phyloP scores from a whole-genome alignment of 92 coral and sea anemone genomes.

The Zoanthus sansibaricus region DNA sequence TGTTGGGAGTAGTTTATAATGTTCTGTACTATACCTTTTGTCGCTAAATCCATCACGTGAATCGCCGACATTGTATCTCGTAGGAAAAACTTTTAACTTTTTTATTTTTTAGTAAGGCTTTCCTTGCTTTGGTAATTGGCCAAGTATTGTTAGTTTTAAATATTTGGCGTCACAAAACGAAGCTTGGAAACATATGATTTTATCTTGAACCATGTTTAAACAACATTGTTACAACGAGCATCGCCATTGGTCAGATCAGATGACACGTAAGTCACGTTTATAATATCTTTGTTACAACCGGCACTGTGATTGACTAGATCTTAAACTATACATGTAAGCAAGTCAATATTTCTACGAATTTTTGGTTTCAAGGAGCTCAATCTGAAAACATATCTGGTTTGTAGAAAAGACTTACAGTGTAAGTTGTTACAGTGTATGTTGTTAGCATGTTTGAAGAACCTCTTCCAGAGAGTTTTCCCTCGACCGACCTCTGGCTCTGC shows the following conservation, averaged over 20 bases:
- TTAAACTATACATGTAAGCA: not conserved
- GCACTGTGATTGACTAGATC: conserved; percentile 8
- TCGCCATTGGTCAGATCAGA: conserved; percentile 3
- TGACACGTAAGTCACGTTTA: not conserved
- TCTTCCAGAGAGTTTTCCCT: not conserved
- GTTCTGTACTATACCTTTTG: conserved; percentile 17
- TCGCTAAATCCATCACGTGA: conserved; percentile 46
- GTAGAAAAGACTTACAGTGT: not conserved
- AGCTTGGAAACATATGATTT: conserved; percentile 36
- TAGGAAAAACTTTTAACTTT: not conserved
- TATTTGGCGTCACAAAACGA: not conserved
- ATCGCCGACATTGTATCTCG: conserved; percentile 27
- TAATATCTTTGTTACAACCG: not conserved
- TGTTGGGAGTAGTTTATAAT: not conserved
- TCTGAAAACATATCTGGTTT: not conserved
- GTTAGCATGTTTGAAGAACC: not conserved
- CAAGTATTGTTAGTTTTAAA: not conserved
- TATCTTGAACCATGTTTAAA: not conserved
- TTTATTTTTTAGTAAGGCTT: not conserved
- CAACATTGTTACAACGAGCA: not conserved
- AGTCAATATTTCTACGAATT: not conserved
- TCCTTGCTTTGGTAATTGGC: not conserved
- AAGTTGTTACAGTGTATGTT: not conserved
- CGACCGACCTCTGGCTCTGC: not conserved
- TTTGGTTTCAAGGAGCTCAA: not conserved